Conservation (phyloP, 1,140 invertebrate genomes). For the Rhyacophila brunnea region DNA sequence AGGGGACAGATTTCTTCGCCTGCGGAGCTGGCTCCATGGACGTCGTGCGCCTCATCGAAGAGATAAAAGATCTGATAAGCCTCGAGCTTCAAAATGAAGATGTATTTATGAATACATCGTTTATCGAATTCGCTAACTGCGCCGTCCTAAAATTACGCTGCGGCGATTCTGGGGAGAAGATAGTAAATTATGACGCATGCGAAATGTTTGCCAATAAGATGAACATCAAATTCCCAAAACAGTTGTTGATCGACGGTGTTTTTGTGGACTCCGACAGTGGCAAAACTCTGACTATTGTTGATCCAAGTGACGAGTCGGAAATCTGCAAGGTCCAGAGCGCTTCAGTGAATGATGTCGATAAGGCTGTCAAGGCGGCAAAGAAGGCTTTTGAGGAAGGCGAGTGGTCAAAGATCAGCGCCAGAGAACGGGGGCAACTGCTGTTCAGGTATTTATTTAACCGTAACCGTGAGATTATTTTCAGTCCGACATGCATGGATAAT, state of each 20-base stretch:
- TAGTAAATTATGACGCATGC: conserved; percentile 69
- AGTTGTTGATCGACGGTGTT: conserved; percentile 88
- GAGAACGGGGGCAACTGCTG: conserved; percentile 75
- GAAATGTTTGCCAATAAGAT: conserved; percentile 80
- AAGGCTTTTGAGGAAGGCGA: conserved; percentile 84
- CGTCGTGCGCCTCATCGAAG: conserved; percentile 90
- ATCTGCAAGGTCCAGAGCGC: conserved; percentile 80
- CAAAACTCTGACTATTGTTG: conserved; percentile 67
- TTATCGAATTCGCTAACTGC: conserved; percentile 73
- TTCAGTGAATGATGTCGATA: conserved; percentile 78
- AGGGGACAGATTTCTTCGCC: conserved; percentile 88
- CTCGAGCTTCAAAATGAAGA: conserved; percentile 84
- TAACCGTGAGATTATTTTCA: no score
- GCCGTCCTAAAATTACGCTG: conserved; percentile 69
- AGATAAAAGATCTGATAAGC: conserved; percentile 80
- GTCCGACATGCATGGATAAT: no score
- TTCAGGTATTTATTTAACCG: conserved; percentile 61
- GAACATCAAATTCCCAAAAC: conserved; percentile 80
- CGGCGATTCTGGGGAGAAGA: conserved; percentile 47
- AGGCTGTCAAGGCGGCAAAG: conserved; percentile 82
- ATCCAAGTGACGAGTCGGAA: conserved; percentile 82
- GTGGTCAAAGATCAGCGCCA: conserved; percentile 84
- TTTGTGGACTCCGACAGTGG: conserved; percentile 78
- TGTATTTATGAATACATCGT: conserved; percentile 89
- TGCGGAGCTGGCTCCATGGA: conserved; percentile 95